These are phyloP conservation scores for Chrysolina haemoptera DNA, from an alignment of 2,888 invertebrate genomes.

Conservation along the genomic window DNA sequence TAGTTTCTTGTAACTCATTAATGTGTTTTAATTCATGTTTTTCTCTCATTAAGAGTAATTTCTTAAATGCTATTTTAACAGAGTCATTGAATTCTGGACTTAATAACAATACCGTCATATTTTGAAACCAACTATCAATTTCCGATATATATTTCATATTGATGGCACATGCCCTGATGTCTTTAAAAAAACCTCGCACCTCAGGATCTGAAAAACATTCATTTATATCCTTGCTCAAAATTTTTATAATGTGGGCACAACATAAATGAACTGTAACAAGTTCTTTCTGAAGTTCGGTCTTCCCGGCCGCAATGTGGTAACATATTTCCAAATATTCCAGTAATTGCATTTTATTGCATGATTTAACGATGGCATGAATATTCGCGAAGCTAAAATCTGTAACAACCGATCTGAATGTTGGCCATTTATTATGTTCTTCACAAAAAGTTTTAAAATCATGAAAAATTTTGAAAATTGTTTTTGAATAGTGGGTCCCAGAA, in stretches of 20 bases:
- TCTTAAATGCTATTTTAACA: no score
- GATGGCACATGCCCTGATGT: no score
- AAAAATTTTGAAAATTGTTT: conserved; percentile 43
- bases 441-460: conserved; percentile 35
- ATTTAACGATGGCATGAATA: neutral
- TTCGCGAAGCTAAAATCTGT: conserved; percentile 2
- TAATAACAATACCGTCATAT: no score
- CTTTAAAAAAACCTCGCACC: no score
- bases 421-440: conserved; percentile 33
- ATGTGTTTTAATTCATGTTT: no score
- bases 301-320: neutral
- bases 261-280: conserved; percentile 17
- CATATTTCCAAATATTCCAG: neutral
- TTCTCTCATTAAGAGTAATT: no score
- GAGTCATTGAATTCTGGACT: no score
- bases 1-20: no score
- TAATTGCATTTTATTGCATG: neutral
- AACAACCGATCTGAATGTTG: conserved; percentile 25
- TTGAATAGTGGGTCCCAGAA: conserved; percentile 37
- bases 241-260: neutral
- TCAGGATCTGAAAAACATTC: no score
- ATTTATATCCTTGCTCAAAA: no score
- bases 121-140: no score
- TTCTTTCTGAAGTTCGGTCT: neutral
- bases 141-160: no score